These are phyloP conservation scores for Loripinus fragilis DNA, from an alignment of 2,888 invertebrate genomes.

Conservation along the genomic window DNA sequence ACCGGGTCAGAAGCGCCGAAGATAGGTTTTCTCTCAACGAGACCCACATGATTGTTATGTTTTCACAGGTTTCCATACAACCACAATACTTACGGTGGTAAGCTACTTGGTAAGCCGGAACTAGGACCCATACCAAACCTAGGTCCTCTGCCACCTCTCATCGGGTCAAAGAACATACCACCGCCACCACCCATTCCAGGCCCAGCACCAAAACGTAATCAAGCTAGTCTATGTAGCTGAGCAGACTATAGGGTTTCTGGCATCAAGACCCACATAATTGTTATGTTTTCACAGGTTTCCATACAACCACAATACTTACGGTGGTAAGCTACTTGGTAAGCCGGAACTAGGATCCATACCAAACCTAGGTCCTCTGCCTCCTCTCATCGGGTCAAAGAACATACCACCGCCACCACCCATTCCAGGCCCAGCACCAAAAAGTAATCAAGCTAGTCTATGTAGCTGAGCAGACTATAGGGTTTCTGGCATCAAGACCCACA, in stretches of 20 bases:
- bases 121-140: constrained; percentile 71
- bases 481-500: too few species aligned
- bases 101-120: constrained; percentile 69
- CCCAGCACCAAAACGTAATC: constrained; percentile 84
- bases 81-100: constrained; percentile 76
- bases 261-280: too few species aligned
- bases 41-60: too few species aligned
- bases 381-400: constrained; percentile 88
- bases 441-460: too few species aligned
- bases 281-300: too few species aligned
- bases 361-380: constrained; percentile 63
- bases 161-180: constrained; percentile 91
- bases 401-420: constrained; percentile 89
- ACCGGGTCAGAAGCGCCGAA: too few species aligned
- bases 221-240: too few species aligned
- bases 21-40: too few species aligned
- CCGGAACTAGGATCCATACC: constrained; percentile 72
- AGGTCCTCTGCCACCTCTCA: constrained; percentile 71
- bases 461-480: too few species aligned
- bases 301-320: too few species aligned
- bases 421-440: constrained; percentile 82
- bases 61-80: too few species aligned
- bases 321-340: constrained; percentile 73
- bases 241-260: too few species aligned
- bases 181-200: constrained; percentile 84